These are phyloP conservation scores for Alouatta palliata DNA, from an alignment of 2,113 vertebrate species.

Conservation along the genomic window DNA sequence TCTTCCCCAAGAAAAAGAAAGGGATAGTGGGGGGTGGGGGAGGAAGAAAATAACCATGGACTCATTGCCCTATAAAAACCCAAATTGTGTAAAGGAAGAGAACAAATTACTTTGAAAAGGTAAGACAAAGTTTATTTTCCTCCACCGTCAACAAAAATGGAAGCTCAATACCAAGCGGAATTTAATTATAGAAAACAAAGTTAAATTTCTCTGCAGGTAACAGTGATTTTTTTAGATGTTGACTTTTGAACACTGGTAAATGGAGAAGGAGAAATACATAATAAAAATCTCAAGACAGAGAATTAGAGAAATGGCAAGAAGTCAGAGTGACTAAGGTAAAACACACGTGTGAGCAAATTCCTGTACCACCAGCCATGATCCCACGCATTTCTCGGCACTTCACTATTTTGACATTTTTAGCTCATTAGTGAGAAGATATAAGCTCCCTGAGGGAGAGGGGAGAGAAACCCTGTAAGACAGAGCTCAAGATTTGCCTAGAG, in stretches of 20 bases:
- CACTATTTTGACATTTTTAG: background rate
- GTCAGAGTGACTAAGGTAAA: background rate
- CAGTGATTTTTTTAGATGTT: background rate
- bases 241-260: background rate
- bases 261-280: background rate
- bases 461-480: background rate
- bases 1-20: background rate
- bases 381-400: background rate
- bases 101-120: background rate
- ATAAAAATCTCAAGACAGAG: background rate
- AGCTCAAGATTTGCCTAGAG: background rate
- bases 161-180: background rate
- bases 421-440: background rate
- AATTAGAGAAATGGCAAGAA: background rate
- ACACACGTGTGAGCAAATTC: too few relatives aligned
- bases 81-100: background rate
- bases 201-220: background rate
- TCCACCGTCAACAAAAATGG: background rate
- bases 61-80: background rate
- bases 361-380: too few relatives aligned
- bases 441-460: background rate
- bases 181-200: background rate
- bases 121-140: background rate
- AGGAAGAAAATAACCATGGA: background rate
- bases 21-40: fast-evolving